phyloP scores from a whole-genome alignment of 2,113 vertebrate species.

The human (Homo sapiens) region DNA sequence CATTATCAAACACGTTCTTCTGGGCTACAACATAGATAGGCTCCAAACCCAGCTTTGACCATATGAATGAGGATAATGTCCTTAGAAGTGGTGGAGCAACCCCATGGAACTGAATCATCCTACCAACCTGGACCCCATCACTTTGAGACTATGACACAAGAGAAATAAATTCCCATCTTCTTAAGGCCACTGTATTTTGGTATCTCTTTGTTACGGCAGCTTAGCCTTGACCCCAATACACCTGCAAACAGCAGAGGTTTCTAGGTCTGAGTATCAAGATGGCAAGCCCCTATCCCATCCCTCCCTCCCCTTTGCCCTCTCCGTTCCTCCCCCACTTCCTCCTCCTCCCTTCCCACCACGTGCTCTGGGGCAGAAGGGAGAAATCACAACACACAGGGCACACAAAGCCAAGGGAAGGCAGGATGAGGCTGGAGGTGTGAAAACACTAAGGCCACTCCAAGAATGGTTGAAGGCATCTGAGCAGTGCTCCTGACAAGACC shows the following conservation, averaged over 20 bases:
- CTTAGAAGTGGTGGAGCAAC: not conserved
- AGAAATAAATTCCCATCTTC: not conserved
- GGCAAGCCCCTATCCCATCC: not conserved
- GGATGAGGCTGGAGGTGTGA: not conserved
- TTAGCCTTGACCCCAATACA: not conserved
- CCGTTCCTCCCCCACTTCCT: not conserved
- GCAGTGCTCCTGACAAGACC: constrained; percentile 57
- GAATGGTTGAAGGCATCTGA: not conserved
- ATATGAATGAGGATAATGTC: not conserved
- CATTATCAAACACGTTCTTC: not conserved
- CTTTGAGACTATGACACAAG: not conserved
- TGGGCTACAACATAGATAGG: not conserved
- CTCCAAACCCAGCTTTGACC: not conserved
- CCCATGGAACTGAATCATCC: not conserved
- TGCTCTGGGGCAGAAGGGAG: not conserved
- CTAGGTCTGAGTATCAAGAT: not conserved
- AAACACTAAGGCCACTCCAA: not conserved
- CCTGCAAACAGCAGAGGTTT: not conserved
- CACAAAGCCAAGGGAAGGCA: not conserved
- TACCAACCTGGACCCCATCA: not conserved
- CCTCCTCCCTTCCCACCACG: not conserved
- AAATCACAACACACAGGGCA: not conserved
- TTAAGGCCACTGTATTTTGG: not conserved
- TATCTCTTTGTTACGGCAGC: not conserved
- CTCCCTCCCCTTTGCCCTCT: not conserved